Conservation (phyloP, 2,888 invertebrate species). For the Nephrotoma guestfalica region DNA sequence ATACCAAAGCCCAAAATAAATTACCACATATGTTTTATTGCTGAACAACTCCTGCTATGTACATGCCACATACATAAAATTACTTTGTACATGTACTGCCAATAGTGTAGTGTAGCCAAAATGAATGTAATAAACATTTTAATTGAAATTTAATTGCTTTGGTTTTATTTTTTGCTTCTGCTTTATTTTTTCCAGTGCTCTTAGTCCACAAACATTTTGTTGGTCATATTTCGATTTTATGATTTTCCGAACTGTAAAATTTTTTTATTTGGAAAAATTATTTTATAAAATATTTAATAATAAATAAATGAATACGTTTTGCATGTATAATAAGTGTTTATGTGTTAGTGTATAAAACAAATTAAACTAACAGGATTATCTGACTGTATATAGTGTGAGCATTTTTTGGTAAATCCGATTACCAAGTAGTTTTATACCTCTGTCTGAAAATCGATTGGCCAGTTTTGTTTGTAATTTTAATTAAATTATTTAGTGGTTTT, state of each 20-base stretch:
- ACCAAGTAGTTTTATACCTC: neutral
- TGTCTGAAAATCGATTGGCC: neutral
- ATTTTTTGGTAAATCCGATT: neutral
- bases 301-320: neutral
- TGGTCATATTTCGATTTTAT: neutral
- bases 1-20: too few species aligned
- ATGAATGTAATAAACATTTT: neutral
- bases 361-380: neutral
- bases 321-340: neutral
- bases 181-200: neutral
- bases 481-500: neutral
- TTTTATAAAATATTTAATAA: neutral
- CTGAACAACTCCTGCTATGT: too few species aligned
- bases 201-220: neutral
- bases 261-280: neutral
- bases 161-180: neutral
- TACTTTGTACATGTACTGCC: too few species aligned
- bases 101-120: too few species aligned
- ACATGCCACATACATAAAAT: too few species aligned
- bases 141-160: neutral
- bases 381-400: neutral
- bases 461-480: neutral
- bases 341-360: neutral
- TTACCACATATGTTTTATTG: too few species aligned
- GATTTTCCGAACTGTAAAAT: neutral